Percentiles rank a stretch among this genome's conserved stretches.
Evolutionary conservation across 2,888 invertebrate genomes (phyloP).

Genomic region (Diarsia mendica): DNA sequence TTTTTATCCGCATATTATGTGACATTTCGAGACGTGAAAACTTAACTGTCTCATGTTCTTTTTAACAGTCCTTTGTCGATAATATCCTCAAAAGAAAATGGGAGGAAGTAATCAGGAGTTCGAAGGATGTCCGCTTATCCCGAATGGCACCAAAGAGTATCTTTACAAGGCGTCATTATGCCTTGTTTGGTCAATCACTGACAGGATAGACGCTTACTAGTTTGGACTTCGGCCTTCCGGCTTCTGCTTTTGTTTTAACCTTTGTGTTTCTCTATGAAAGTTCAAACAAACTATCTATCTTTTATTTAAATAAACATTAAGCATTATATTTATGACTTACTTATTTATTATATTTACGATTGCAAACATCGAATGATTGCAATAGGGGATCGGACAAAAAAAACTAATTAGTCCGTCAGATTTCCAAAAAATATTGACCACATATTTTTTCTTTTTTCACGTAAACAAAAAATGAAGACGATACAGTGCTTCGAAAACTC

Average conservation of each 20-base stretch:
- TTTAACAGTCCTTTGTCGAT: conserved; percentile 25
- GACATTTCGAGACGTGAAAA: neutral
- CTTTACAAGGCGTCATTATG: conserved; percentile 58
- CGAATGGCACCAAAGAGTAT: conserved; percentile 42
- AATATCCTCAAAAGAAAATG: conserved; percentile 38
- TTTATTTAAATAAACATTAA: neutral
- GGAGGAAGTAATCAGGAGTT: conserved; percentile 60
- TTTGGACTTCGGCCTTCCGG: conserved; percentile 49
- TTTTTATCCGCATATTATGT: neutral
- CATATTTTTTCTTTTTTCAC: too few relatives aligned
- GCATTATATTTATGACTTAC: too few relatives aligned
- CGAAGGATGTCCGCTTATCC: conserved; percentile 59
- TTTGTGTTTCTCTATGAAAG: neutral
- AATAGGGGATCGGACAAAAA: too few relatives aligned
- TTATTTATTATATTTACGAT: too few relatives aligned
- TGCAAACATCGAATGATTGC: too few relatives aligned
- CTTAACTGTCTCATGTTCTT: neutral
- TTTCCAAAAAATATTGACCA: too few relatives aligned
- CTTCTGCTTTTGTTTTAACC: conserved; percentile 8
- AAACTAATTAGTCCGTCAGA: too few relatives aligned
- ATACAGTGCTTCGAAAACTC: too few relatives aligned
- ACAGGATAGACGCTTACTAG: conserved; percentile 41
- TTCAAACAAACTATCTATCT: neutral
- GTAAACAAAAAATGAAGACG: too few relatives aligned
- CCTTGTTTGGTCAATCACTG: conserved; percentile 47